Conservation (phyloP, 2,888 invertebrate genomes). For the Xylophagus ater region DNA sequence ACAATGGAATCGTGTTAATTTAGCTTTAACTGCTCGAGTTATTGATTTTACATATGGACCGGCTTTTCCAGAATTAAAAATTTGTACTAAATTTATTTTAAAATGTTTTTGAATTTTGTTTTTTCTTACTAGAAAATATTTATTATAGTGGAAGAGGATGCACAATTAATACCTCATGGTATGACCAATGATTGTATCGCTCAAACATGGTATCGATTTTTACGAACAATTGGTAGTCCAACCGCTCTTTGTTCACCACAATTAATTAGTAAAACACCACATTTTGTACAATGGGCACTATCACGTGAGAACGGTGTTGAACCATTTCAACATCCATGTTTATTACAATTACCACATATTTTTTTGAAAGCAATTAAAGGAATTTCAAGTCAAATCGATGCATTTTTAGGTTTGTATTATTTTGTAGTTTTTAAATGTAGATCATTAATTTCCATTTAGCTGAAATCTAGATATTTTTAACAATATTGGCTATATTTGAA, state of each 20-base stretch:
- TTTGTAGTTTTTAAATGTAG: no score
- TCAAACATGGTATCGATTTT: constrained; percentile 91
- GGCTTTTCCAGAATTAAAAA: constrained; percentile 66
- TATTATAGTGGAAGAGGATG: constrained; percentile 69
- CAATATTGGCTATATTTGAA: no score
- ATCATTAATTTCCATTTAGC: no score
- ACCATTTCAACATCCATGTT: constrained; percentile 83
- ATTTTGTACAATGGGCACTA: constrained; percentile 66
- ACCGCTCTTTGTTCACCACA: constrained; percentile 83
- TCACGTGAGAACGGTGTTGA: constrained; percentile 68
- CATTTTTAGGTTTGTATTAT: constrained; percentile 77
- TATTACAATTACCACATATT: constrained; percentile 72
- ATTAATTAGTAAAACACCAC: constrained; percentile 54
- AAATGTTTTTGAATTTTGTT: not conserved
- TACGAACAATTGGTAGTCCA: constrained; percentile 91
- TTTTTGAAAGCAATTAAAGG: constrained; percentile 91
- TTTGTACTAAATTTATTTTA: constrained; percentile 44
- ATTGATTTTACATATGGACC: constrained; percentile 83
- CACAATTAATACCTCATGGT: constrained; percentile 63
- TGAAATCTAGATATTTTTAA: no score
- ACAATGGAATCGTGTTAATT: constrained; percentile 90
- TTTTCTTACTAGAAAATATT: constrained; percentile 6
- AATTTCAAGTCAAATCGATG: constrained; percentile 86
- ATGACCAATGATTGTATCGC: constrained; percentile 85
- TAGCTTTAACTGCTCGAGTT: constrained; percentile 75